Evolutionary conservation across 2,113 vertebrate species (phyloP).

Genomic region (Albula glossodonta): DNA sequence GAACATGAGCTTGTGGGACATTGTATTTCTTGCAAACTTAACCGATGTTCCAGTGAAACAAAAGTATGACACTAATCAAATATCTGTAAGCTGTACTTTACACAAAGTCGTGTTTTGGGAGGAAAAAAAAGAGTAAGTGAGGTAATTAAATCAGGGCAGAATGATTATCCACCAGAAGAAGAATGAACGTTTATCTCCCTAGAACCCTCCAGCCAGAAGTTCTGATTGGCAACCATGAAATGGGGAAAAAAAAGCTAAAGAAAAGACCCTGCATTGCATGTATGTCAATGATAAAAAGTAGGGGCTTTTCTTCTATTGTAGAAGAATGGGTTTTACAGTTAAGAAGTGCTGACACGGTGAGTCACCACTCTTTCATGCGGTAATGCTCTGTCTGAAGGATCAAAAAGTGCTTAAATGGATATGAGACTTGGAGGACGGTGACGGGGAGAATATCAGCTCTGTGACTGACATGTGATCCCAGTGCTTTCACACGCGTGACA

Average conservation of each 20-base stretch:
- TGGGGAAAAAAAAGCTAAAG: neutral
- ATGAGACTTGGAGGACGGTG: neutral
- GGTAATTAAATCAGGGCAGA: neutral
- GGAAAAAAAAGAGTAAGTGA: neutral
- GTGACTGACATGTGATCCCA: neutral
- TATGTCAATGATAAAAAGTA: neutral
- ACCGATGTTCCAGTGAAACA: too few species aligned
- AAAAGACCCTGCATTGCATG: neutral
- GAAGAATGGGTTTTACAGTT: neutral
- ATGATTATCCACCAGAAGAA: neutral
- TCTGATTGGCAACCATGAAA: neutral
- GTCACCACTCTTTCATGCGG: neutral
- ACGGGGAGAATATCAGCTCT: neutral
- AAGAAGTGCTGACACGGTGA: neutral
- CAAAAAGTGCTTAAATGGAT: neutral
- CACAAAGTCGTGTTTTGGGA: too few species aligned
- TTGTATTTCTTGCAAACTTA: too few species aligned
- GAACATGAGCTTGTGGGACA: neutral
- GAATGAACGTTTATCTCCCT: neutral
- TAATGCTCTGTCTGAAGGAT: neutral
- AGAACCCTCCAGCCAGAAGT: neutral
- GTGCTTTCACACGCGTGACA: neutral
- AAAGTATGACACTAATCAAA: too few species aligned
- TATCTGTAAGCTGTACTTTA: too few species aligned
- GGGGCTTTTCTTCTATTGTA: neutral